Evolutionary conservation across 2,888 invertebrate species (phyloP).

Genomic region (Clostera curtula): DNA sequence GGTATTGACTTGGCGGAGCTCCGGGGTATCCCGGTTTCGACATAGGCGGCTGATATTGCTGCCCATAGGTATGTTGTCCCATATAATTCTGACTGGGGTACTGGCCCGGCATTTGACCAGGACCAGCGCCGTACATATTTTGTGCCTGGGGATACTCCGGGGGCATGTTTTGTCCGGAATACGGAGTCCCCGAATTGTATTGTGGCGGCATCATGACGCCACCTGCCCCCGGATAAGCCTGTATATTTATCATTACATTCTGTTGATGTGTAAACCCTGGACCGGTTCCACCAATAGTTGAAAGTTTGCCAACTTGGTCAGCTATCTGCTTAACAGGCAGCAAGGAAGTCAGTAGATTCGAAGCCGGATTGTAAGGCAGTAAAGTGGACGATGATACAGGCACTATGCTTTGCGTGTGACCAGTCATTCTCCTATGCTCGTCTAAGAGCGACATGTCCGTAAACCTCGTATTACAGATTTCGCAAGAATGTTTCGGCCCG

Average conservation of each 20-base stretch:
- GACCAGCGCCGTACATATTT: constrained; percentile 51
- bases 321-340: constrained; percentile 64
- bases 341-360: constrained; percentile 52
- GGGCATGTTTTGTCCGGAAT: constrained; percentile 53
- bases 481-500: constrained; percentile 75
- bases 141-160: constrained; percentile 42
- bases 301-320: constrained; percentile 65
- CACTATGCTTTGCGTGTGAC: constrained; percentile 65
- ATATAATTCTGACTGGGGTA: constrained; percentile 46
- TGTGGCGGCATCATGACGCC: constrained; percentile 64
- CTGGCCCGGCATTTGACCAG: constrained; percentile 51
- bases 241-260: constrained; percentile 78
- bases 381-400: constrained; percentile 42
- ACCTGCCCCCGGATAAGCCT: constrained; percentile 74
- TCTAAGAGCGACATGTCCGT: constrained; percentile 70
- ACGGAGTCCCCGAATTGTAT: constrained; percentile 57
- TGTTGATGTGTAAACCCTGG: constrained; percentile 75
- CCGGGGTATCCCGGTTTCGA: constrained; percentile 48
- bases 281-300: constrained; percentile 39
- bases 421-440: constrained; percentile 69
- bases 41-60: constrained; percentile 45
- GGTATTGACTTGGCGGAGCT: constrained; percentile 33
- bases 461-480: constrained; percentile 76
- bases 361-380: constrained; percentile 50
- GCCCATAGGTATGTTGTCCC: constrained; percentile 44